Base-by-base conservation (phyloP, 30 jellyfish, hydroid and myxozoan species). In the Hydractinia symbiolongicarpus region DNA sequence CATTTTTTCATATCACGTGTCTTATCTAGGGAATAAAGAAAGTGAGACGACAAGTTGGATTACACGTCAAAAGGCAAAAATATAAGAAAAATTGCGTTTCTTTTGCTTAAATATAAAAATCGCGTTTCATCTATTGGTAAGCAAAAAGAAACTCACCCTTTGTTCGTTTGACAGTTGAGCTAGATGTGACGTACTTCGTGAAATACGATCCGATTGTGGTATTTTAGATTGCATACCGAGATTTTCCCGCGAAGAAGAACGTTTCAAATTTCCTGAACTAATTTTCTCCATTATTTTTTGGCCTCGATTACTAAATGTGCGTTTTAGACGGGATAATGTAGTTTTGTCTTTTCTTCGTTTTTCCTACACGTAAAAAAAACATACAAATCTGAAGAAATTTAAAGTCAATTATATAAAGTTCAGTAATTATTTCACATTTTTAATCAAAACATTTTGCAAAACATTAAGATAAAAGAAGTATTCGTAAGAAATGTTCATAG, bases 261-360 rank as follows among this genome's bases (percentile, higher is more conserved):
- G 85, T 72, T 86, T 95, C 15, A 91, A 89, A 67, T 88, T 91
- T 75, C 98, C 90, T 61, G 96, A 95, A 7, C 98, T 94, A 50
- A 91, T 86, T 81, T 91, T 91, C 73, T 91, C 98, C 98, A 91
- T 91, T 76, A 91, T 51, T 75, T 91, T 91, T 81, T 91, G 98
- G 60, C 98, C 94, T 20, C 98, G 98, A 77, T 86, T 91, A 85
- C 98, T 91, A 89, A 91, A 91, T 15, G 98, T 86, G 67, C 98
- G 86, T 86, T 86, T 86, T 85, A 91, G 82, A 72, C 98, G 89
- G 81, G 98, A 91, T 76, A 91, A 83, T 9, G 98, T 86, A 16
- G 95, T 91, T 84, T 91, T 86, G 83, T 91, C 95, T 76, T 91
- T 91, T 53, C 94, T 91, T 73, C 84, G 88, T 16, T 86, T n/a